A percentile compares a stretch with the other conserved stretches of the same genome.
Evolutionary conservation across 2,113 vertebrate genomes (phyloP).

Genomic region (Cyanoramphus novaezelandiae): DNA sequence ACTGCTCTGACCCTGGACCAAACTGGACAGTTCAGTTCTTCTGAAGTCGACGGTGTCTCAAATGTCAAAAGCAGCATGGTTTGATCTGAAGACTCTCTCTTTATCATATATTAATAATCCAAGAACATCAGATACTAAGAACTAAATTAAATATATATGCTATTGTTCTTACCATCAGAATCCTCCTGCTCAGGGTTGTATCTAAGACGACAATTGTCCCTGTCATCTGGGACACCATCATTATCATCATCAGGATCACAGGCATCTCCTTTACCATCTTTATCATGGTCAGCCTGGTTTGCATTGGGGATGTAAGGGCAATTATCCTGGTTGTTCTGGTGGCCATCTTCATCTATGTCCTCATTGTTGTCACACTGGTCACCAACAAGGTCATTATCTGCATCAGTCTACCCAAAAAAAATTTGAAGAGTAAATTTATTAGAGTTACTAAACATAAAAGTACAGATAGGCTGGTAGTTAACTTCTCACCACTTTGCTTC

Average conservation of each 20-base stretch:
- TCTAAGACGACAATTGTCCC: slow-evolving; percentile 93
- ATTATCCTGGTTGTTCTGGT: slow-evolving; percentile 98
- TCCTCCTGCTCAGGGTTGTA: slow-evolving; percentile 89
- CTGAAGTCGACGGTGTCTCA: neutral
- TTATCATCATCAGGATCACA: slow-evolving; percentile 96
- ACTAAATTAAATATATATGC: neutral
- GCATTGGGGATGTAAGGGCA: slow-evolving; percentile 94
- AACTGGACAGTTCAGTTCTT: neutral
- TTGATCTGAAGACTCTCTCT: neutral
- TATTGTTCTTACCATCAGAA: slow-evolving; percentile 81
- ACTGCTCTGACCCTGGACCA: neutral
- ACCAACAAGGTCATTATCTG: slow-evolving; percentile 93
- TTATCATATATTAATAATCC: neutral
- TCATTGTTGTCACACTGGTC: slow-evolving; percentile 96
- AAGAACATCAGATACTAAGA: neutral
- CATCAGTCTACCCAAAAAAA: slow-evolving; percentile 78
- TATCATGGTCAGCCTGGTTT: slow-evolving; percentile 95
- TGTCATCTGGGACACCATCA: slow-evolving; percentile 92
- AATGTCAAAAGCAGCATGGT: neutral
- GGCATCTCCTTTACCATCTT: slow-evolving; percentile 92
- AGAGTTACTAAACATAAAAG: neutral
- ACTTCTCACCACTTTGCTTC: neutral
- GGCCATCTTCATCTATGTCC: slow-evolving; percentile 95
- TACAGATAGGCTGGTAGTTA: neutral
- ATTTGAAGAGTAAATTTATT: neutral